Percentiles rank a stretch among this genome's conserved stretches.
These are phyloP conservation scores for Eupithecia abbreviata DNA, from an alignment of 2,888 invertebrate genomes.

Conservation along the genomic window DNA sequence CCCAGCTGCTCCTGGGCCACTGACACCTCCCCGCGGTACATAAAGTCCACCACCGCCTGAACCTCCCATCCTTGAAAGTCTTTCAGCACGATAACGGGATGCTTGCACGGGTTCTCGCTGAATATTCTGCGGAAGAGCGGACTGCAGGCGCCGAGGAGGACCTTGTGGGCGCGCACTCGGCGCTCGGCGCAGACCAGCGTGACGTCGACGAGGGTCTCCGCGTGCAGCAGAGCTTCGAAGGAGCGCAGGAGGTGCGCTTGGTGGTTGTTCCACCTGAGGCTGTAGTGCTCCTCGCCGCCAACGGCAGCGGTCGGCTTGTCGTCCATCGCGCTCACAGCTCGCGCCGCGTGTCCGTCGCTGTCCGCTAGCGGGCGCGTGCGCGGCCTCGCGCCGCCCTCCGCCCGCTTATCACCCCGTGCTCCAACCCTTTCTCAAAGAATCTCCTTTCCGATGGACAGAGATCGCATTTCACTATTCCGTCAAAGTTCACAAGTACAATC, in stretches of 20 bases:
- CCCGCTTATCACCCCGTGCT: slow-evolving; percentile 70
- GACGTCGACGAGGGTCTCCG: slow-evolving; percentile 94
- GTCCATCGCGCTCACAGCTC: slow-evolving; percentile 71
- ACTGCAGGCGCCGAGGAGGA: slow-evolving; percentile 94
- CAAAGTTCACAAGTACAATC: slow-evolving; percentile 40
- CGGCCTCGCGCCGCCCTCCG: slow-evolving; percentile 75
- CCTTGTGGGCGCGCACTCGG: slow-evolving; percentile 94
- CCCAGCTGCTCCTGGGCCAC: slow-evolving; percentile 93
- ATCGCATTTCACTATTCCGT: slow-evolving; percentile 66
- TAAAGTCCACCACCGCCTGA: slow-evolving; percentile 95
- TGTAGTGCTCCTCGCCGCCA: slow-evolving; percentile 90
- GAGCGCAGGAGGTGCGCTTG: slow-evolving; percentile 93
- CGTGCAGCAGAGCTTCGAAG: slow-evolving; percentile 94
- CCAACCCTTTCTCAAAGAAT: slow-evolving; percentile 78
- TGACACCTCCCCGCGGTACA: slow-evolving; percentile 96
- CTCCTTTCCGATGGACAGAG: slow-evolving; percentile 68
- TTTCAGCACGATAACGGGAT: slow-evolving; percentile 95
- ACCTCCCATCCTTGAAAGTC: slow-evolving; percentile 95
- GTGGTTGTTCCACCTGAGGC: slow-evolving; percentile 97
- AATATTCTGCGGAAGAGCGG: slow-evolving; percentile 95
- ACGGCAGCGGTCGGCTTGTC: slow-evolving; percentile 75
- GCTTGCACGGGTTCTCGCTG: slow-evolving; percentile 95
- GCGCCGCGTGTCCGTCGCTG: slow-evolving; percentile 65
- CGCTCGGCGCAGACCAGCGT: slow-evolving; percentile 94
- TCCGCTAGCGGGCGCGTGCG: slow-evolving; percentile 69